Percentiles rank a stretch among this genome's conserved stretches.
These are phyloP conservation scores for Porites rus DNA, from an alignment of 92 coral and sea anemone genomes.

Conservation along the genomic window DNA sequence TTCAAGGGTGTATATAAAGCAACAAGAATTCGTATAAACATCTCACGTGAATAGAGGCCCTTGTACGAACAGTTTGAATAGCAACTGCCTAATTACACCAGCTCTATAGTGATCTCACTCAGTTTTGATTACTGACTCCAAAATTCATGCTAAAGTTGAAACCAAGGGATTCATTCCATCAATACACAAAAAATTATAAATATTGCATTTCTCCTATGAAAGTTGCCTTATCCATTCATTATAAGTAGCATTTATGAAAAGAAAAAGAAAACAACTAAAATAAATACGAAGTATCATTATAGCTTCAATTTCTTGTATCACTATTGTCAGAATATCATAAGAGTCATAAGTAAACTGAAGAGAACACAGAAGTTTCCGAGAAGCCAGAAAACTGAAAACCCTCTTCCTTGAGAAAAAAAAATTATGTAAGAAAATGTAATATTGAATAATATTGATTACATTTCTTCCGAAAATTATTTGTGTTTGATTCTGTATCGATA, in stretches of 20 bases:
- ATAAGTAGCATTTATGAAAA: not conserved
- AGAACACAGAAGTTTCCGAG: not conserved
- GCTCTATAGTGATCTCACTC: too few species aligned
- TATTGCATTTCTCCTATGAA: not conserved
- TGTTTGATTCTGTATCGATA: conserved; percentile 1
- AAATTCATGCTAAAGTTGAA: not conserved
- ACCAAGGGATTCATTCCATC: not conserved
- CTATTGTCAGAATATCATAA: too few species aligned
- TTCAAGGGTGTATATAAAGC: not conserved
- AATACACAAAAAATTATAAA: not conserved
- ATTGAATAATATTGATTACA: not conserved
- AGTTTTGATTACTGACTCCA: too few species aligned
- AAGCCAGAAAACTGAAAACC: not conserved
- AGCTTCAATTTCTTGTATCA: too few species aligned
- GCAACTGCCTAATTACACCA: too few species aligned
- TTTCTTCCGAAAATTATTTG: not conserved
- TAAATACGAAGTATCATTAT: too few species aligned
- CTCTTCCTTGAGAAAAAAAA: not conserved
- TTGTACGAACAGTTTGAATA: too few species aligned
- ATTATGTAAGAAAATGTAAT: not conserved
- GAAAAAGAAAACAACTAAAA: not conserved
- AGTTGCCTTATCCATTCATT: not conserved
- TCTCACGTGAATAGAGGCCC: not conserved
- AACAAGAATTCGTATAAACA: not conserved
- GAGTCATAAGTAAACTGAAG: not conserved